phyloP scores from a whole-genome alignment of 1,140 invertebrate genomes.

The Papilio glaucus region DNA sequence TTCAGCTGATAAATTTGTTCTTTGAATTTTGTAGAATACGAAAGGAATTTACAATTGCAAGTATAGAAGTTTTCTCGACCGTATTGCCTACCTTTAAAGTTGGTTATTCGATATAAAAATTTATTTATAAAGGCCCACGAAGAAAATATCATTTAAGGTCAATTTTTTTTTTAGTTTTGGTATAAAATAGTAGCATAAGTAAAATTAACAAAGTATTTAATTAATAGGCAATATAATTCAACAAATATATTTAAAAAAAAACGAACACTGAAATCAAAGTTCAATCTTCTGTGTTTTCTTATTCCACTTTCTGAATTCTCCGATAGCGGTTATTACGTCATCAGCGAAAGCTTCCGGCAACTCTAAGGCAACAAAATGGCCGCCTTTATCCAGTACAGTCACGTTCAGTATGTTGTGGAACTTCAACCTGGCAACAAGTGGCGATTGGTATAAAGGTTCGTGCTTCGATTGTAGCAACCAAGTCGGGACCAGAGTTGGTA shows the following conservation, averaged over 20 bases:
- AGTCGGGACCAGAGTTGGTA: constrained; percentile 16
- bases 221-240: too few relatives aligned
- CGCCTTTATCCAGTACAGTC: constrained; percentile 20
- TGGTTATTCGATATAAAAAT: too few relatives aligned
- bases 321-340: constrained; percentile 22
- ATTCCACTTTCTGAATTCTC: constrained; percentile 22
- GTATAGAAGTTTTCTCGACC: too few relatives aligned
- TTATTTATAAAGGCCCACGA: too few relatives aligned
- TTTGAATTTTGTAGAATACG: background rate
- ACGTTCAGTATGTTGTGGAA: constrained; percentile 23
- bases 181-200: too few relatives aligned
- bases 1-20: background rate
- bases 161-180: too few relatives aligned
- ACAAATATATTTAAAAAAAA: too few relatives aligned
- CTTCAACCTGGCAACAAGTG: background rate
- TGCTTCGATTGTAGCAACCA: constrained; percentile 31
- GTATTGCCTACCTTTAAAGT: too few relatives aligned
- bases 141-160: too few relatives aligned
- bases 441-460: constrained; percentile 23
- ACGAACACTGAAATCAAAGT: background rate
- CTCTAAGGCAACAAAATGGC: constrained; percentile 31
- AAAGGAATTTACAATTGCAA: too few relatives aligned
- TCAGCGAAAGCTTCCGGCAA: constrained; percentile 28
- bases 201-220: too few relatives aligned
- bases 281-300: background rate